Evolutionary conservation across 2,888 invertebrate species (phyloP).

Genomic region (Nomada ferruginata): DNA sequence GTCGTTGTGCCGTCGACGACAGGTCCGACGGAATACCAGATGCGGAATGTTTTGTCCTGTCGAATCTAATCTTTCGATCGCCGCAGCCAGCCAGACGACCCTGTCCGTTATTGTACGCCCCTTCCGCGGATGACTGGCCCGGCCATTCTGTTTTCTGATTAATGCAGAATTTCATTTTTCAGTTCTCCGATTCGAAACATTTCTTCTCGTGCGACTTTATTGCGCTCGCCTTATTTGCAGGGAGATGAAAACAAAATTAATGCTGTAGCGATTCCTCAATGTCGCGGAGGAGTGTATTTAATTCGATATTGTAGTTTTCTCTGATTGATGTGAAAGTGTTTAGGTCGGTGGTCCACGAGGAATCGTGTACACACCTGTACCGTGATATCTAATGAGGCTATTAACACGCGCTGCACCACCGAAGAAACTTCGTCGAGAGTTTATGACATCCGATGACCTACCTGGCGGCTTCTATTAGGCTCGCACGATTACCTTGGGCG

Average conservation of each 20-base stretch:
- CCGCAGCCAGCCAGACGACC: slow-evolving; percentile 35
- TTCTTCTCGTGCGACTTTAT: too few species aligned
- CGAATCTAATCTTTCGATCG: slow-evolving; percentile 74
- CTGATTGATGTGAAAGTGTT: background rate
- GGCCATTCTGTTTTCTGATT: background rate
- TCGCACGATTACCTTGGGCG: slow-evolving; percentile 66
- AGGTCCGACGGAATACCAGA: slow-evolving; percentile 76
- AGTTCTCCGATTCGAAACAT: too few species aligned
- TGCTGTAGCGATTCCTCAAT: too few species aligned
- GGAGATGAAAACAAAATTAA: too few species aligned
- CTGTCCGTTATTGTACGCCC: slow-evolving; percentile 38
- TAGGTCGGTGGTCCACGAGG: slow-evolving; percentile 37
- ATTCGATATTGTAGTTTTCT: background rate
- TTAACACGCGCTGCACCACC: slow-evolving; percentile 77
- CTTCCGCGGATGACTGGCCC: slow-evolving; percentile 23
- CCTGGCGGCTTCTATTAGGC: slow-evolving; percentile 71
- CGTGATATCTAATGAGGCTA: slow-evolving; percentile 78
- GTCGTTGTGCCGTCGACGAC: slow-evolving; percentile 43
- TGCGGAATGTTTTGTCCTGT: slow-evolving; percentile 73
- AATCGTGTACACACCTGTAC: slow-evolving; percentile 48
- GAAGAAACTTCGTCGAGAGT: slow-evolving; percentile 74
- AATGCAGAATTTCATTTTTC: background rate
- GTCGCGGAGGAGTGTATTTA: background rate
- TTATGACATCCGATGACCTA: slow-evolving; percentile 79
- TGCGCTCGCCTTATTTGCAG: too few species aligned